A percentile compares a stretch with the other conserved stretches of the same genome.
Conservation (phyloP, 2,797 vertebrate species). For the Parauchenoglanis punctatus region DNA sequence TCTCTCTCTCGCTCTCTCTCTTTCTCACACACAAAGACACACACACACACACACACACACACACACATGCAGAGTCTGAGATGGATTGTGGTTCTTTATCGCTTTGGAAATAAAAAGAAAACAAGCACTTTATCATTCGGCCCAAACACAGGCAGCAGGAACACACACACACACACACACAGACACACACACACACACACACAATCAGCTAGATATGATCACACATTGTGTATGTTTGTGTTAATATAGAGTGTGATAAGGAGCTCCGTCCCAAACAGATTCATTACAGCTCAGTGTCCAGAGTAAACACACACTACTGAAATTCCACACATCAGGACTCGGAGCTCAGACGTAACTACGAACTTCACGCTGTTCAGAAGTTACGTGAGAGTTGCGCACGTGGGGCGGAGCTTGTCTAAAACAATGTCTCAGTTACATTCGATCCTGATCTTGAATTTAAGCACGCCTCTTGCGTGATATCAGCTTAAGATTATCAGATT, state of each 20-base stretch:
- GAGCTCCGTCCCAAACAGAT: neutral
- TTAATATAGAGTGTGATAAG: neutral
- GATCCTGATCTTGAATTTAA: too few species aligned
- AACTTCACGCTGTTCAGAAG: too few species aligned
- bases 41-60: slow-evolving; percentile 17
- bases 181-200: neutral
- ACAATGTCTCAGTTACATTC: too few species aligned
- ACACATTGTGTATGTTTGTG: slow-evolving; percentile 1
- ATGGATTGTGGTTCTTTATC: slow-evolving; percentile 57
- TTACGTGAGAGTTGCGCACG: too few species aligned
- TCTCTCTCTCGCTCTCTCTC: neutral
- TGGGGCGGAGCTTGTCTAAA: too few species aligned
- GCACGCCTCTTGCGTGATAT: too few species aligned
- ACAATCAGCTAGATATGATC: neutral
- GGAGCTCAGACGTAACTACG: too few species aligned
- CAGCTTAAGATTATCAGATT: too few species aligned
- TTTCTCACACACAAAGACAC: neutral
- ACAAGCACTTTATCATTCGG: slow-evolving; percentile 57
- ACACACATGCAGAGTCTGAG: slow-evolving; percentile 44
- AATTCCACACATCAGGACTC: too few species aligned
- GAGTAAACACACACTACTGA: neutral
- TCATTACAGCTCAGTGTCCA: neutral
- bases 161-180: slow-evolving; percentile 15
- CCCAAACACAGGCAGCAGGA: slow-evolving; percentile 14
- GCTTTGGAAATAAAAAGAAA: slow-evolving; percentile 55